Evolutionary conservation across 2,113 vertebrate species (phyloP), one percentile per base, ranked within the genome.

Genomic region (Sinocyclocheilus anshuiensis): DNA sequence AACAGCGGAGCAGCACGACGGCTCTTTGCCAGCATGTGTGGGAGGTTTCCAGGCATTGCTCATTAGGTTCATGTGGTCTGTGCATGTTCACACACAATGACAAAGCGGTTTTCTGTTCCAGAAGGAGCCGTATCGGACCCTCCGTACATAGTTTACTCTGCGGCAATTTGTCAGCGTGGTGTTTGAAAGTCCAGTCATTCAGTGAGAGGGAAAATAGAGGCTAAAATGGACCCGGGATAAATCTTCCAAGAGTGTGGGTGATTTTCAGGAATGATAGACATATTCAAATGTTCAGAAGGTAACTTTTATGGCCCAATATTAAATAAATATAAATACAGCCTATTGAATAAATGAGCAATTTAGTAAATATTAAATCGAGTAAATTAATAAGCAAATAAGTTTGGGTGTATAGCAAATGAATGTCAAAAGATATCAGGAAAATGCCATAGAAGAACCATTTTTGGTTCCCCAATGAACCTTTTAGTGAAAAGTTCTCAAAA

Each of bases 41-140:
- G 81, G 81, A 72, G 81, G 81, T 55, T 83, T 83, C 81, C 81
- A 83, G 65, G 67, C 81, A 74, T n/a, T 39, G 81, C 67, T 83
- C 33, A 83, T 83, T 83, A 83, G 81, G 65, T 83, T 53, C 48
- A 69, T 72, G 81, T 55, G 81, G 63, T 72, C 29, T 57, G 50
- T 55, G 81, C 20, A 61, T 79, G 55, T 79, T 39, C 77, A 36
- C 77, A n/a, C 55, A 39, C 29, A 79, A 83, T 83, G 81, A 83
- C 50, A 83, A 74, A 83, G 81, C 10, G 69, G 26, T 83, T 83
- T 83, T 74, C 81, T 83, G 67, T 83, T 83, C 50, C 81, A 83
- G 55, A 18, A 57, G 29, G 67, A 83, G 67, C 67, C 15, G 26
- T 33, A 22, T 69, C 26, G 16, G 26, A 50, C 63, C 55, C 45